Base-by-base conservation (phyloP, 2,797 vertebrate genomes). In the Characodon lateralis region DNA sequence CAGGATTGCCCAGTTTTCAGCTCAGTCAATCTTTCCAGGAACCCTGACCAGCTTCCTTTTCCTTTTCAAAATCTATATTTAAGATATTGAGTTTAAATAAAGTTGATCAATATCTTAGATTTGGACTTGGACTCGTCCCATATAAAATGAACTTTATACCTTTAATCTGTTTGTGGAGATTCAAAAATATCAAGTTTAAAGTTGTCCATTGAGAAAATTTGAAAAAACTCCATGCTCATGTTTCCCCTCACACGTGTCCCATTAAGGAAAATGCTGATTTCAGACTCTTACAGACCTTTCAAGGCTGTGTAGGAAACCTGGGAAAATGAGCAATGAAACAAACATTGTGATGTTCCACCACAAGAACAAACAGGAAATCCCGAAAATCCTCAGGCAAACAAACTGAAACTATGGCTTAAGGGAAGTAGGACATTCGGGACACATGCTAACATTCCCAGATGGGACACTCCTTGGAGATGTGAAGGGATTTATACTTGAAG, bases 401-500 rank as follows among this genome's bases (percentile, higher is more conserved):
- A 90, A 89, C 71, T 35, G 3, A 35, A 73, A 71, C 78, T 85
- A 56, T 68, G 78, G 61, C 55, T 82, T 82, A 18, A 65, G 77
- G 73, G 83, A 72, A 76, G 65, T 31, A 68, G 63, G 65, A 78
- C 84, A 83, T 78, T 78, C 80, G 68, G 77, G 35, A 76, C 77
- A 88, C 79, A 90, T 83, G 73, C 75, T 56, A n/a, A 79, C 83
- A 89, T 72, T 89, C 89, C 87, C 88, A 90, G 73, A 76, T 78
- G 83, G 84, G 91, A 91, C 89, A 93, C 88, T 89, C 84, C 53
- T 74, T 74, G 2, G 68, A 63, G 78, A 69, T 41, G 71, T 78
- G 77, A 79, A 76, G 75, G 65, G 87, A 85, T 84, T 82, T 91
- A 94, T 93, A 95, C 95, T 86, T 95, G 96, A 91, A 94, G 91